Conservation (phyloP, 2,888 invertebrate genomes). For the Drosophila villosipedis region DNA sequence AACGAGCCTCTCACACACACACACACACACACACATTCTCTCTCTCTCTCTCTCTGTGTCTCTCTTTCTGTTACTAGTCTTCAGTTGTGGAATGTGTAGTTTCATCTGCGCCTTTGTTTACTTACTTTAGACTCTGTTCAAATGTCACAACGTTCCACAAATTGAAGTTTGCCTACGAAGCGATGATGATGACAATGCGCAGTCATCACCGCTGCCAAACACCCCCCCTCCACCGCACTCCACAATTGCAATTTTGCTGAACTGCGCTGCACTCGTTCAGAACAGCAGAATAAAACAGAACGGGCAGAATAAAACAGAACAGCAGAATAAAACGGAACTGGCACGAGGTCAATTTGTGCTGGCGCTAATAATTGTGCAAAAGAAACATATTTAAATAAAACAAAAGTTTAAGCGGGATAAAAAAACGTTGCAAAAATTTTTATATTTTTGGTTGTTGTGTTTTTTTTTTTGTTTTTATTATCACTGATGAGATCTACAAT, state of each 20-base stretch:
- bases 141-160: conserved; percentile 65
- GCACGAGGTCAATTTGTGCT: conserved; percentile 74
- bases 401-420: neutral
- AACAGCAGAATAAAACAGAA: conserved; percentile 20
- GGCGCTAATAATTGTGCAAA: conserved; percentile 64
- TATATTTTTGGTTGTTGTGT: neutral
- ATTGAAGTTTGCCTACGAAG: conserved; percentile 50
- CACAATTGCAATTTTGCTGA: conserved; percentile 33
- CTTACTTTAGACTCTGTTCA: conserved; percentile 42
- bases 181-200: conserved; percentile 40
- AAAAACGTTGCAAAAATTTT: neutral
- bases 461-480: neutral
- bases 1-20: neutral
- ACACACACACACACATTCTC: neutral
- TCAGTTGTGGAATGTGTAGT: conserved; percentile 9
- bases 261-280: conserved; percentile 9
- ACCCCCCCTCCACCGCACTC: too few relatives aligned
- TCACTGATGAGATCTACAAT: too few relatives aligned
- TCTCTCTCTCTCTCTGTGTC: neutral
- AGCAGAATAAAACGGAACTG: conserved; percentile 31
- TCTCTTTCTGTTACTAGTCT: neutral
- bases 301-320: too few relatives aligned
- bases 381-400: conserved; percentile 9
- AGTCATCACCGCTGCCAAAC: conserved; percentile 30
- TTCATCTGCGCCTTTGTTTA: conserved; percentile 40